Base-by-base conservation (phyloP, 2,888 invertebrate genomes). In the Drosophila borealis region DNA sequence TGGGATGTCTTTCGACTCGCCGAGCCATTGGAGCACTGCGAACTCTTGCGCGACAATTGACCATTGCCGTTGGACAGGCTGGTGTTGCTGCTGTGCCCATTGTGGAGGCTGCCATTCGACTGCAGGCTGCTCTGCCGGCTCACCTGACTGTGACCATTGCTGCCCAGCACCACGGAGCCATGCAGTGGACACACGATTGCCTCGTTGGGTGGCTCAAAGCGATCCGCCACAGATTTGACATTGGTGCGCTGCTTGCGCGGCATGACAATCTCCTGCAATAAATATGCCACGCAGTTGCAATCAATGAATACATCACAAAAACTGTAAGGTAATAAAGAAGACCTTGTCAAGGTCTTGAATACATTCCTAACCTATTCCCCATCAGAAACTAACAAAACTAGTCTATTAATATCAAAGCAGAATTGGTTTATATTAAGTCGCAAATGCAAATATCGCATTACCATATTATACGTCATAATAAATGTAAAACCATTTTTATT, bases 191-290 rank as follows among this genome's bases (percentile, higher is more conserved):
- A 90, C 1, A 91, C 89, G 45, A 91, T 92, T 10, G 90, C 80
- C 54, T 89, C 89, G 69, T 90, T 90, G 48, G 91, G 90, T 17
- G 91, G 90, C 56, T 89, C 90, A 62, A 91, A 91, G 37, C 91
- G 89, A 77, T 91, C 90, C 46, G 91, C 91, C 57, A 92, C 91
- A 11, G 92, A 91, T 77, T 91, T 95, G 46, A 95, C 94, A 45
- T 96, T 94, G 14, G 97, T 98, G 78, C 98, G 94, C 93, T 95
- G 96, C 82, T 96, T 94, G 74, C 97, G 95, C 11, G 97, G 96
- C 85, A 96, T 93, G 42, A 96, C 95, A 80, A 96, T 95, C 94
- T 96, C 96, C 97, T 97, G 87, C 41, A 92, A 68, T 8, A 17
- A 3, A 14, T 1, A 3, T 14, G 10, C 2, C 8, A 29, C 8